Conservation (phyloP, 2,113 vertebrate species). For the Galeopterus variegatus region DNA sequence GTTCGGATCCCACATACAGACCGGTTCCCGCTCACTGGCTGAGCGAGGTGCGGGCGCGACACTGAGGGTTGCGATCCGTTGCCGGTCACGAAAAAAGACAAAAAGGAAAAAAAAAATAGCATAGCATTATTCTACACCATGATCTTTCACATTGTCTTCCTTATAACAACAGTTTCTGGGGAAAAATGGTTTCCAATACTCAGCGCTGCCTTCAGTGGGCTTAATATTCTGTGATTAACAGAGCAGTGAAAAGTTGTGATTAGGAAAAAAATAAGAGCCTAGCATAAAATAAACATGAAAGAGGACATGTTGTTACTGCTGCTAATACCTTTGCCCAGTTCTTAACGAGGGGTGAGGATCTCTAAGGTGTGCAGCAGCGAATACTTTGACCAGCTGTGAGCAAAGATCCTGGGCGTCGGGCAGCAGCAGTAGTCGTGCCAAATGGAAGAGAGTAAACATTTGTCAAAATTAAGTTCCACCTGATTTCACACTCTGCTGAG, state of each 20-base stretch:
- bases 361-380: background rate
- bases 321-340: conserved; percentile 15
- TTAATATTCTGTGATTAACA: background rate
- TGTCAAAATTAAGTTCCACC: conserved; percentile 73
- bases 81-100: too few species aligned
- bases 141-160: background rate
- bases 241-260: background rate
- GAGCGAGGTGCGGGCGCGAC: too few species aligned
- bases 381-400: background rate
- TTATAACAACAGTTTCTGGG: background rate
- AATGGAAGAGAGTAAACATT: conserved; percentile 55
- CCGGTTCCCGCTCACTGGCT: too few species aligned
- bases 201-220: background rate
- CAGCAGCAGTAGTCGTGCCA: background rate
- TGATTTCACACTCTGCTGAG: conserved; percentile 72
- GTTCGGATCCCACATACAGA: too few species aligned
- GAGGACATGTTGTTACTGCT: background rate
- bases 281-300: background rate
- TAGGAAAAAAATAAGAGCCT: background rate
- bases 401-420: conserved; percentile 5
- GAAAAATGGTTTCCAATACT: background rate
- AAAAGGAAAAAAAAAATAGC: too few species aligned
- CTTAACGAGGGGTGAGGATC: conserved; percentile 31
- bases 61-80: too few species aligned
- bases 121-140: background rate